phyloP scores from a whole-genome alignment of 53 echinoderm and acorn worm genomes.

The Holothuria leucospilota region DNA sequence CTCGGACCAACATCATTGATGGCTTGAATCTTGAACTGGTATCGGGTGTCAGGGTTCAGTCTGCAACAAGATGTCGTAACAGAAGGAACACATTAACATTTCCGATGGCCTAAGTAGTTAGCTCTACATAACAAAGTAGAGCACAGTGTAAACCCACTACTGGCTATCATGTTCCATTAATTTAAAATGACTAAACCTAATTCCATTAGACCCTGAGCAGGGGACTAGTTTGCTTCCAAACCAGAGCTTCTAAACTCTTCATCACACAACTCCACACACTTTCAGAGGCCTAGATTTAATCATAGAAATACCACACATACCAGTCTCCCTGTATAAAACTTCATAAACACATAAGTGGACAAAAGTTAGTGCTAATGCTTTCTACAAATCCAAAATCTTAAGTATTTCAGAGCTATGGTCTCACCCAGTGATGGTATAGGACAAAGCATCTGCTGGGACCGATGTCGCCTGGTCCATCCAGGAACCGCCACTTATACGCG shows the following conservation, averaged over 20 bases:
- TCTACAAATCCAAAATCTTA: too few species aligned
- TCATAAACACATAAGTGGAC: too few species aligned
- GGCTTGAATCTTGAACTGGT: slow-evolving; percentile 84
- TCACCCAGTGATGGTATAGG: slow-evolving; percentile 74
- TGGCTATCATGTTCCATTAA: neutral
- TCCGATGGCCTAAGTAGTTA: neutral
- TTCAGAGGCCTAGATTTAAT: too few species aligned
- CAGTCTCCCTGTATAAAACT: too few species aligned
- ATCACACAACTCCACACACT: too few species aligned
- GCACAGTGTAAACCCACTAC: neutral
- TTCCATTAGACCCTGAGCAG: too few species aligned
- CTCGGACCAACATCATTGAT: slow-evolving; percentile 90
- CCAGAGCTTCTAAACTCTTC: too few species aligned
- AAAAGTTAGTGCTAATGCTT: too few species aligned
- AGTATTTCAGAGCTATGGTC: neutral
- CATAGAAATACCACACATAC: too few species aligned
- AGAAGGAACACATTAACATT: neutral
- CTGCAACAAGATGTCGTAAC: slow-evolving; percentile 50
- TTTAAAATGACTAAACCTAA: too few species aligned
- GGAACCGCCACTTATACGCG: slow-evolving; percentile 47
- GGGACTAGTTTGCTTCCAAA: too few species aligned
- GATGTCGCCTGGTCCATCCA: slow-evolving; percentile 67
- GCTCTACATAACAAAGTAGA: neutral
- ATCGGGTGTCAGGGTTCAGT: slow-evolving; percentile 75
- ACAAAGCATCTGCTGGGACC: slow-evolving; percentile 65